Percentiles rank a stretch among this genome's conserved stretches.
These are phyloP conservation scores for Agelas oroides DNA, from an alignment of 37 sponge, comb jelly and placozoan genomes.

Conservation along the genomic window DNA sequence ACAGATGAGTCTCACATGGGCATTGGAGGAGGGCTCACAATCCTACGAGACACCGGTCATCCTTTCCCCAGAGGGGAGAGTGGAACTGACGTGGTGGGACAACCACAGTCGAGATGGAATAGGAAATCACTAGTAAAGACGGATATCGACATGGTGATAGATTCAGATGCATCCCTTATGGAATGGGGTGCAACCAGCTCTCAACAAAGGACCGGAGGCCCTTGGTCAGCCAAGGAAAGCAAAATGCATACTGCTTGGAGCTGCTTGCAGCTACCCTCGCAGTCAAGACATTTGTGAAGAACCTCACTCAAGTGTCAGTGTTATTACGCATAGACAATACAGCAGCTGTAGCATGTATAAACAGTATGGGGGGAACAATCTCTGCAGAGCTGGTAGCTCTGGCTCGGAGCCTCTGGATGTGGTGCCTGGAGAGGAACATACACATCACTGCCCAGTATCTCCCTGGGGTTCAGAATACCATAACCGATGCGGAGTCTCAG, in stretches of 20 bases:
- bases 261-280: slow-evolving; percentile 37
- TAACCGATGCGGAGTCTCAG: slow-evolving; percentile 14
- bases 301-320: slow-evolving; percentile 1
- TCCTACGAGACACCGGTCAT: too few relatives aligned
- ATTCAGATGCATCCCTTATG: slow-evolving; percentile 22
- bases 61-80: too few relatives aligned
- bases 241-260: slow-evolving; percentile 41
- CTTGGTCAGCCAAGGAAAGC: slow-evolving; percentile 38
- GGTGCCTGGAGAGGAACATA: slow-evolving; percentile 3
- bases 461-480: slow-evolving; percentile 8
- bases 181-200: too few relatives aligned
- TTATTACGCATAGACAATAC: slow-evolving; percentile 27
- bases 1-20: too few relatives aligned
- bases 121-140: background rate
- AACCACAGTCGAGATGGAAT: too few relatives aligned
- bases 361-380: slow-evolving; percentile 23
- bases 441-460: background rate
- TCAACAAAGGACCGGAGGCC: slow-evolving; percentile 8
- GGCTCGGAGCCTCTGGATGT: slow-evolving; percentile 17
- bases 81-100: too few relatives aligned
- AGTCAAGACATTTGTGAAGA: slow-evolving; percentile 14
- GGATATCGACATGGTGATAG: too few relatives aligned
- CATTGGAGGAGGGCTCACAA: too few relatives aligned
- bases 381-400: background rate
- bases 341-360: slow-evolving; percentile 31